Conservation (phyloP, 2,797 vertebrate genomes). For the Crenichthys baileyi region DNA sequence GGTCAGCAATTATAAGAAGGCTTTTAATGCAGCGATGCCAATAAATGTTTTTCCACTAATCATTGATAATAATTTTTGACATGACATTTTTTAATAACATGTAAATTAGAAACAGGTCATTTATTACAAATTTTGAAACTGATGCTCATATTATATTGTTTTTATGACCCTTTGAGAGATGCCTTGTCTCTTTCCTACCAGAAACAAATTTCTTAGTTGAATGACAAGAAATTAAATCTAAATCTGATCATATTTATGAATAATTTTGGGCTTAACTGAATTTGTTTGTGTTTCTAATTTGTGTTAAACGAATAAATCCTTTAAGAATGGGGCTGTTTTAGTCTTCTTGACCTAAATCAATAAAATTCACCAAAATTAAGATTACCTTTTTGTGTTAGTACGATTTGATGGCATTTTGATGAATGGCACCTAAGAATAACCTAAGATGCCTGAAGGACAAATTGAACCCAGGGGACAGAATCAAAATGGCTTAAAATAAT, state of each 20-base stretch:
- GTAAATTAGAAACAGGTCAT: background rate
- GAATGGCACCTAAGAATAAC: background rate
- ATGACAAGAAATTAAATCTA: background rate
- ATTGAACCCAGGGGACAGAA: background rate
- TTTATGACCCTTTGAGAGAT: background rate
- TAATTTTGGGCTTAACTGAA: background rate
- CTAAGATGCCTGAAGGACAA: conserved; percentile 3
- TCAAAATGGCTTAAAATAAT: background rate
- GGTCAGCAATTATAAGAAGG: background rate
- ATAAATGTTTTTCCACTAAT: background rate
- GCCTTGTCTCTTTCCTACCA: too few species aligned
- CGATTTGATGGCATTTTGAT: background rate
- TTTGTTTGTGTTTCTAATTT: background rate
- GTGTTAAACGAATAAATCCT: background rate
- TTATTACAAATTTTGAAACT: background rate
- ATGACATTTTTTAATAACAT: background rate
- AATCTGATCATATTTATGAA: background rate
- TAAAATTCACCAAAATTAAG: background rate
- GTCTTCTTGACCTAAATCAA: background rate
- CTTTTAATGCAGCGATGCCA: background rate
- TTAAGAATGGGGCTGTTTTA: background rate
- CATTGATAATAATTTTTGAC: background rate
- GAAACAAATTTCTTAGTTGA: background rate
- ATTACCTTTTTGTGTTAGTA: background rate
- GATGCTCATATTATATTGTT: background rate